These are phyloP conservation scores for Aphidius gifuensis DNA, from an alignment of 1,140 invertebrate genomes.

Conservation along the genomic window DNA sequence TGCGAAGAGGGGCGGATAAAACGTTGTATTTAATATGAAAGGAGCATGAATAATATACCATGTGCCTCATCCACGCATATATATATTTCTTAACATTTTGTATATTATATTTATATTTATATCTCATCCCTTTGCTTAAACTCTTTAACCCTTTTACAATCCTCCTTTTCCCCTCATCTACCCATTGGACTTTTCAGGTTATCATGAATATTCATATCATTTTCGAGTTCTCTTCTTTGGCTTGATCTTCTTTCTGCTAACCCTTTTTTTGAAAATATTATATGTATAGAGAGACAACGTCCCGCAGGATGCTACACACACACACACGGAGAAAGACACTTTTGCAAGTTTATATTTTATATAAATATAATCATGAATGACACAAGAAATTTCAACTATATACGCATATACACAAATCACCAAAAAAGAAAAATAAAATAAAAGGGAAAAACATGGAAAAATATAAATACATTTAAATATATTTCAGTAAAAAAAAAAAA, in stretches of 20 bases:
- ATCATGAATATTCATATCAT: conserved; percentile 17
- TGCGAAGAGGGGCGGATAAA: conserved; percentile 39
- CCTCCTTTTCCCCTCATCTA: conserved; percentile 17
- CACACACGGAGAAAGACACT: no score
- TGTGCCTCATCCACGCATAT: no score
- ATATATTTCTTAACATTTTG: no score
- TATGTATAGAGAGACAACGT: background rate
- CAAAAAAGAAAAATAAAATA: no score
- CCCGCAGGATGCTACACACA: conserved; percentile 10
- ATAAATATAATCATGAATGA: background rate
- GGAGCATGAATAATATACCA: conserved; percentile 44
- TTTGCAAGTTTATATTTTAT: no score
- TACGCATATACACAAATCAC: no score
- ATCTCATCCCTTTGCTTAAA: conserved; percentile 40
- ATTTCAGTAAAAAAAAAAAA: conserved; percentile 1
- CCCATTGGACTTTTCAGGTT: conserved; percentile 14
- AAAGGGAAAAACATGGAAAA: background rate
- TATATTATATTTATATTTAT: conserved; percentile 6
- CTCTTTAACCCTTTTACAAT: conserved; percentile 32
- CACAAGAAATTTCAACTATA: background rate
- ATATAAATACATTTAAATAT: background rate
- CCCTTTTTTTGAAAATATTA: no score
- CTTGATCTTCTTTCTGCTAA: background rate
- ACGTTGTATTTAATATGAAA: conserved; percentile 51
- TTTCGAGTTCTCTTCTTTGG: background rate